phyloP scores from a whole-genome alignment of 2,797 vertebrate genomes.

The Poecilia velifera region DNA sequence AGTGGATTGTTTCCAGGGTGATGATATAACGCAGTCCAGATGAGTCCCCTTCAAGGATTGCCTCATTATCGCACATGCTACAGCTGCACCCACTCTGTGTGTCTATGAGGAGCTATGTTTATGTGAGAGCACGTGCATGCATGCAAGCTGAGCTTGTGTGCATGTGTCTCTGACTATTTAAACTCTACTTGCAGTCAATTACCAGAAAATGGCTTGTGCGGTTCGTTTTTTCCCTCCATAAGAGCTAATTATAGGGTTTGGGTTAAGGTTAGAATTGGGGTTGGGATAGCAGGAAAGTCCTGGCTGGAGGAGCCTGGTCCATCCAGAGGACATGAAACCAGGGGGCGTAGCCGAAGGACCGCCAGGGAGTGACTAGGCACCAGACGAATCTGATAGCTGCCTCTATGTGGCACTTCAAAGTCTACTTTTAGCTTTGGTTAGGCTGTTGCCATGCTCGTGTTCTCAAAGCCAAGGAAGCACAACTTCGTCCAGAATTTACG shows the following conservation, averaged over 20 bases:
- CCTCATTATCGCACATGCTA: conserved; percentile 77
- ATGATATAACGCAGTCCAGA: conserved; percentile 80
- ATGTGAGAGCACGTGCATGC: conserved; percentile 16
- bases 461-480: conserved; percentile 3
- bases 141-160: conserved; percentile 19
- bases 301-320: conserved; percentile 65
- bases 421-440: conserved; percentile 15
- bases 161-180: conserved; percentile 74
- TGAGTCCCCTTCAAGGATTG: conserved; percentile 76
- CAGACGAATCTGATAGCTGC: conserved; percentile 54
- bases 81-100: conserved; percentile 71
- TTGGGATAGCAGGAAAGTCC: conserved; percentile 72
- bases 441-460: background rate
- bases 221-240: conserved; percentile 71
- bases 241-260: conserved; percentile 76
- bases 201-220: conserved; percentile 77
- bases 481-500: background rate
- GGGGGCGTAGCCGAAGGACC: conserved; percentile 54
- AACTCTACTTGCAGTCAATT: conserved; percentile 79
- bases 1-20: conserved; percentile 72
- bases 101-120: conserved; percentile 37
- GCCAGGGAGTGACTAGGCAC: conserved; percentile 55
- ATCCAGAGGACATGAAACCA: conserved; percentile 65
- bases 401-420: conserved; percentile 33
- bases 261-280: conserved; percentile 72